Percentiles rank a stretch among this genome's conserved stretches.
These are phyloP conservation scores for Octonoba sinensis DNA, from an alignment of 2,888 invertebrate genomes.

Conservation along the genomic window DNA sequence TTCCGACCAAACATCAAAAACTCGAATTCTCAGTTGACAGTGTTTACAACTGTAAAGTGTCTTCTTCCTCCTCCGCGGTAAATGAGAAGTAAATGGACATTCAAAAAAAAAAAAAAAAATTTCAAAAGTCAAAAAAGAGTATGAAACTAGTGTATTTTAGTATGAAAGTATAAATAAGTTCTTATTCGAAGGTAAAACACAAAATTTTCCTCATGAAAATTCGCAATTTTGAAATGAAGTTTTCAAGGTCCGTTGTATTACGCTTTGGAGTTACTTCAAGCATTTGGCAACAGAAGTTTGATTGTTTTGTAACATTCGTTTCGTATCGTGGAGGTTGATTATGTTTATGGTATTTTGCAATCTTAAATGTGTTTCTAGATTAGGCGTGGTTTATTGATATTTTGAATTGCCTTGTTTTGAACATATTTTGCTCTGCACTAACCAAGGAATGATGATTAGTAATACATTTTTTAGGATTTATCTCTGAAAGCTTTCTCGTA, in stretches of 20 bases:
- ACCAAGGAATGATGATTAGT: no score
- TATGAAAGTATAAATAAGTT: no score
- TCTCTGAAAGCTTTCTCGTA: neutral
- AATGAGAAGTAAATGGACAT: neutral
- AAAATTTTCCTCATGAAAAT: no score
- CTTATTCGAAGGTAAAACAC: no score
- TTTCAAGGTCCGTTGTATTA: neutral
- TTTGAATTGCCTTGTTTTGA: neutral
- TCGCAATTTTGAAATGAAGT: neutral
- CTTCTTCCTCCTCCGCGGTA: no score
- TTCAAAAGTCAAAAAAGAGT: no score
- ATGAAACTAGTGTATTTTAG: no score
- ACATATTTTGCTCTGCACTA: neutral
- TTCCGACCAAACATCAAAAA: no score
- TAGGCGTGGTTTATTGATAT: slow-evolving; percentile 49
- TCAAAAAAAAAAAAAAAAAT: neutral
- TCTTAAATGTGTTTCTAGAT: slow-evolving; percentile 20
- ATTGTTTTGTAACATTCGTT: slow-evolving; percentile 58
- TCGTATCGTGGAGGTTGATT: neutral
- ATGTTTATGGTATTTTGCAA: slow-evolving; percentile 32
- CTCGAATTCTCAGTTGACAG: no score
- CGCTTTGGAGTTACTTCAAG: neutral
- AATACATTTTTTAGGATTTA: neutral
- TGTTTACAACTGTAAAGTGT: no score
- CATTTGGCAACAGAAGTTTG: slow-evolving; percentile 33